Percentiles rank a stretch among this genome's conserved stretches.
Conservation (phyloP, 2,113 vertebrate genomes). For the Epinephelus lanceolatus region DNA sequence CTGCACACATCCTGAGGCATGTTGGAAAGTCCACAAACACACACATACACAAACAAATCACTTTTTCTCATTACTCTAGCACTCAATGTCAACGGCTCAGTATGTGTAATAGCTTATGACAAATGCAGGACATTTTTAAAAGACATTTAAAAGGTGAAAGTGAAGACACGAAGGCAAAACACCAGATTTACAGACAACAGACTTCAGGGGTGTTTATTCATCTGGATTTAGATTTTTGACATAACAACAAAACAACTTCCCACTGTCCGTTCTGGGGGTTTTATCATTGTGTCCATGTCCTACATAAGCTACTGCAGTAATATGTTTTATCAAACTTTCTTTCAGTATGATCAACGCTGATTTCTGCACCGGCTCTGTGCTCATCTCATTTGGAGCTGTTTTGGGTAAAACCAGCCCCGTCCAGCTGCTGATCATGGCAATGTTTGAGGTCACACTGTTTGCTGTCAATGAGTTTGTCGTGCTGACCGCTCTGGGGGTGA, state of each 20-base stretch:
- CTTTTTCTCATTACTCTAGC: neutral
- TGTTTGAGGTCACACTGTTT: constrained; percentile 90
- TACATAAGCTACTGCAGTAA: neutral
- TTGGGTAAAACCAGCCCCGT: constrained; percentile 90
- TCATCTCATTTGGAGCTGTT: constrained; percentile 91
- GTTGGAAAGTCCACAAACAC: neutral
- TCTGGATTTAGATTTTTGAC: too few relatives aligned
- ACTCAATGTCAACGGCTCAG: neutral
- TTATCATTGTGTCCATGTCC: neutral
- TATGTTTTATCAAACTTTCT: neutral
- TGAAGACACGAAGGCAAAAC: neutral
- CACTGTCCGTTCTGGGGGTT: too few relatives aligned
- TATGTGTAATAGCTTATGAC: too few relatives aligned
- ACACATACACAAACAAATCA: neutral
- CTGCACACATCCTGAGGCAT: neutral
- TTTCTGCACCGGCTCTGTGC: constrained; percentile 89
- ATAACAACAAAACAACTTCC: too few relatives aligned
- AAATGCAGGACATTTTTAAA: neutral
- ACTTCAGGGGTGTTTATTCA: neutral
- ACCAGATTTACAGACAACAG: neutral
- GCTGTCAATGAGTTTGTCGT: constrained; percentile 89
- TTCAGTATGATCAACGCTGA: constrained; percentile 93
- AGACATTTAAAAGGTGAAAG: neutral
- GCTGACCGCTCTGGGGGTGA: constrained; percentile 85
- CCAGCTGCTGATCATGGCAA: constrained; percentile 90